Evolutionary conservation across 1,140 invertebrate species (phyloP), one percentile per base, ranked within the genome.

Genomic region (Ceratitis capitata): DNA sequence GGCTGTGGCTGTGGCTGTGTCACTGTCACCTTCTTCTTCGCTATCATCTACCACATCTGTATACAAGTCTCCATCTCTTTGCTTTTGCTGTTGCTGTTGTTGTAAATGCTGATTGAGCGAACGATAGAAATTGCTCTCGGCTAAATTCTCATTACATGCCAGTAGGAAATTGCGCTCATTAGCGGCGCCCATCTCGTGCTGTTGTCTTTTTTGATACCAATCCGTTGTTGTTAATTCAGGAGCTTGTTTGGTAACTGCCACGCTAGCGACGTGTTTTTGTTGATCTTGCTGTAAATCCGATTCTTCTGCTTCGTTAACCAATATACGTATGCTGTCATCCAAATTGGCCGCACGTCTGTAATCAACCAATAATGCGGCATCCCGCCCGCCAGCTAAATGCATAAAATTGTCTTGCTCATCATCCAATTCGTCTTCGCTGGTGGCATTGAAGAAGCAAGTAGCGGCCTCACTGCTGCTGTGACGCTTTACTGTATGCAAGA

Each of bases 61-160:
- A 45, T 51, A 83, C 5, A 14, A 51, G 45, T 86, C 64, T 39
- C 84, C 56, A 3, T 85, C 14, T 39, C 58, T 82, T 7, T 86
- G 86, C 12, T 85, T 87, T 42, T 86, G 83, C 32, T 87, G 86
- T 29, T 74, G 45, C 35, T 91, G 88, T 86, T 87, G 89, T 85
- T 89, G 89, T 84, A 91, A 88, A 83, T 91, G 90, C 85, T 91
- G 89, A 88, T 91, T 91, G 87, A 91, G 89, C 45, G 90, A 91
- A 87, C 89, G 90, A 89, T 91, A 91, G 87, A 91, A 91, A 82
- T 87, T 89, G 88, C 89, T 91, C 74, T 91, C 90, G 86, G 90
- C 89, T 83, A 91, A 86, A 85, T 91, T 91, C 85, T 91, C 90
- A 88, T 89, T 89, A 90, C 89, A 90, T 1, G 78, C 78, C 32